Conservation (phyloP, 2,113 vertebrate species). For the Ginglymostoma cirratum region DNA sequence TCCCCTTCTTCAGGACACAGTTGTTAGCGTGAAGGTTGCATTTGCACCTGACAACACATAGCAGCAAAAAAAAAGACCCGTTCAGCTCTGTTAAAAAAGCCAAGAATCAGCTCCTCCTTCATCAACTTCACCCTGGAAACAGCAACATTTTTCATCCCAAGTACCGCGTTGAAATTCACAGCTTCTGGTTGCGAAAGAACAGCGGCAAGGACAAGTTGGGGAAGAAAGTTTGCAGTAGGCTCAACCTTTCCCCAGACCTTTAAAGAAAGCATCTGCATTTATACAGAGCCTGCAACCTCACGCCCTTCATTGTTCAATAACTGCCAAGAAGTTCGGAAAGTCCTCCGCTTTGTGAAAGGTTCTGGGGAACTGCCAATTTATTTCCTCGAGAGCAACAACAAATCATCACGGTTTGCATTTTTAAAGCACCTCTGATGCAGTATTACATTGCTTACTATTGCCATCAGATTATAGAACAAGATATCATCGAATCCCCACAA, state of each 20-base stretch:
- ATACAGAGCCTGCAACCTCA: neutral
- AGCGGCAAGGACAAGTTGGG: neutral
- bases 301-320: neutral
- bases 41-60: constrained; percentile 78
- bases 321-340: neutral
- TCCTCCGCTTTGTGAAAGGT: neutral
- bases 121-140: neutral
- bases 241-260: neutral
- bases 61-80: neutral
- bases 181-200: neutral
- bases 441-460: no score
- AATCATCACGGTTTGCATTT: neutral
- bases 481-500: no score
- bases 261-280: neutral
- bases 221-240: neutral
- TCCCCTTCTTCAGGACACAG: constrained; percentile 90
- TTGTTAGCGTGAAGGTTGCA: constrained; percentile 97
- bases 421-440: neutral
- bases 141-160: neutral
- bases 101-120: neutral
- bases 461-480: no score
- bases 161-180: no score
- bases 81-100: neutral
- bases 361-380: neutral
- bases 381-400: neutral